Evolutionary conservation across 2,113 vertebrate genomes (phyloP), one percentile per base, ranked within the genome.

Genomic region (Serilophus lunatus): DNA sequence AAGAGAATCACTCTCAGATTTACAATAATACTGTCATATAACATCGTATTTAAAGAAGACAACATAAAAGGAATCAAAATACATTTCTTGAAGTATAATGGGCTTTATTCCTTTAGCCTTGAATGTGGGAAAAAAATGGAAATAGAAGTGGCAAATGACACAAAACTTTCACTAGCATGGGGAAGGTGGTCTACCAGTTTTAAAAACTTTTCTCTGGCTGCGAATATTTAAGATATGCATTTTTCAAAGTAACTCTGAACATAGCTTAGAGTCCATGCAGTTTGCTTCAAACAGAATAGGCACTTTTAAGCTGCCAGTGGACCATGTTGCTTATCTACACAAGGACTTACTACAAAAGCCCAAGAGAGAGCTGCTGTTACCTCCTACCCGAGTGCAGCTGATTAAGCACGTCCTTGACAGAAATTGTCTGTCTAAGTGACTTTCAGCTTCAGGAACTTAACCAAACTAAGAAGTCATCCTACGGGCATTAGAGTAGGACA

Each of bases 331-430:
- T 97, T 95, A 80, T 93, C 96, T 92, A 85, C 82, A 60, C 4
- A 5, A 94, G 80, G 91, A 92, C 36, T 95, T 78, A 93, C 84
- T 96, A 96, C 95, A n/a, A 95, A 97, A 97, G 94, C 94, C 92
- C 90, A 88, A 57, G 87, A 93, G 88, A 93, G 70, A 9, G 22
- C 72, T 80, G 88, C 94, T 95, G 68, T 40, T 91, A 70, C 64
- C 89, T 95, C 79, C 59, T 74, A 88, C 76, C 82, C 22, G 79
- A 97, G 95, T 91, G 91, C 45, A 94, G 82, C 82, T 97, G 84
- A 91, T 97, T 95, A 93, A 90, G 47, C 49, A 90, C 23, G 76
- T 94, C 83, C 88, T 95, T 96, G 91, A 94, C 86, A 92, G 75
- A 94, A 94, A 86, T 72, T 77, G 60, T 56, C 68, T 71, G 31